phyloP scores from a whole-genome alignment of 2,797 vertebrate species.

The Propithecus deckenii region DNA sequence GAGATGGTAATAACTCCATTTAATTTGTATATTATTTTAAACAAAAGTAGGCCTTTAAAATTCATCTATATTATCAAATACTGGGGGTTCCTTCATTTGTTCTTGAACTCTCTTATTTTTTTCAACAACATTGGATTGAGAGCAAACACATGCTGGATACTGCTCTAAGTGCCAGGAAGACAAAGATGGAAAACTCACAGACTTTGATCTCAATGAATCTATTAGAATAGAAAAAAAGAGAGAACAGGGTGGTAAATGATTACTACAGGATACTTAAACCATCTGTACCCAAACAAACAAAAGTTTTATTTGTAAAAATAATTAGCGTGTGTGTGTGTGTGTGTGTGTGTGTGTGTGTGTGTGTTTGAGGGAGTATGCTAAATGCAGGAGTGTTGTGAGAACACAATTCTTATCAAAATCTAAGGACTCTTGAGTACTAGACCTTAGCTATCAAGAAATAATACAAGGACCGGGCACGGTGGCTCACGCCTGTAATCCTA shows the following conservation, averaged over 20 bases:
- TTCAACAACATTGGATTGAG: neutral
- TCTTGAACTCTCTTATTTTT: neutral
- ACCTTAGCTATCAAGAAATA: neutral
- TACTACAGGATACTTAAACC: neutral
- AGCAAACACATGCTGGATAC: neutral
- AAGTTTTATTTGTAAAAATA: neutral
- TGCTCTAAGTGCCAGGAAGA: neutral
- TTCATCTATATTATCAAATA: neutral
- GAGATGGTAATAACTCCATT: neutral
- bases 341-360: neutral
- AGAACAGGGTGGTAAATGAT: neutral
- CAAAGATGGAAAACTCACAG: neutral
- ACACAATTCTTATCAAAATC: neutral
- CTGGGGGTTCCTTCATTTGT: neutral
- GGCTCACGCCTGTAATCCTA: too few relatives aligned
- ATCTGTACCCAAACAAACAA: neutral
- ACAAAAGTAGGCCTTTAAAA: neutral
- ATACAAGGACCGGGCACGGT: neutral
- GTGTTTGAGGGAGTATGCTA: neutral
- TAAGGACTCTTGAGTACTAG: neutral
- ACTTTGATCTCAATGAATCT: neutral
- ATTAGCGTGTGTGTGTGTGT: neutral
- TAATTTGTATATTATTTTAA: neutral
- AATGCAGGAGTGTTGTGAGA: neutral
- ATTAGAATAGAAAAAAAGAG: neutral